phyloP scores from a whole-genome alignment of 2,888 invertebrate genomes.

The Drosophila formosana region DNA sequence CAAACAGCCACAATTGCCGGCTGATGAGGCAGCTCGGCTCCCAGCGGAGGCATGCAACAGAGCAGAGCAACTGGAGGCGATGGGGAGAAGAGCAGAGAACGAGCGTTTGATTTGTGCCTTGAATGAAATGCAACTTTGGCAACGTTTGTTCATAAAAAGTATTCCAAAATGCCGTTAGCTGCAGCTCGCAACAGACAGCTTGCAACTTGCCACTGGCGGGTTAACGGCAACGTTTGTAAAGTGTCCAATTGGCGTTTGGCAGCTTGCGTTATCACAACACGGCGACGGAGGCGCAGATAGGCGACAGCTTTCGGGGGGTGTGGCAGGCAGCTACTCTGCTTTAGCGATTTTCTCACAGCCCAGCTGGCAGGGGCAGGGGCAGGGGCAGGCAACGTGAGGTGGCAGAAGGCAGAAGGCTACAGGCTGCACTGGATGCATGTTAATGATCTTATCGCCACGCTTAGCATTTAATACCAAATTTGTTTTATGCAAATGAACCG shows the following conservation, averaged over 20 bases:
- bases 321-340: constrained; percentile 37
- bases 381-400: neutral
- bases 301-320: neutral
- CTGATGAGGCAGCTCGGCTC: constrained; percentile 53
- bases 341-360: constrained; percentile 53
- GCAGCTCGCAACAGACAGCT: constrained; percentile 10
- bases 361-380: neutral
- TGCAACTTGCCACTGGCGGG: constrained; percentile 12
- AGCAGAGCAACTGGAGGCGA: neutral
- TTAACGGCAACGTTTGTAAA: constrained; percentile 76
- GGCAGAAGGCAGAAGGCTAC: neutral
- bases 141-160: constrained; percentile 31
- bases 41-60: neutral
- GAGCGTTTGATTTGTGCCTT: constrained; percentile 62
- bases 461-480: constrained; percentile 83
- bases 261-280: constrained; percentile 52
- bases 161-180: constrained; percentile 33
- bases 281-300: neutral
- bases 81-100: neutral
- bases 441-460: constrained; percentile 77
- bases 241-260: constrained; percentile 61
- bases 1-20: constrained; percentile 67
- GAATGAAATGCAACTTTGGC: constrained; percentile 69
- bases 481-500: constrained; percentile 83
- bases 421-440: constrained; percentile 58